Conservation (phyloP, 1,140 invertebrate species). For the Bathynomus jamesi region DNA sequence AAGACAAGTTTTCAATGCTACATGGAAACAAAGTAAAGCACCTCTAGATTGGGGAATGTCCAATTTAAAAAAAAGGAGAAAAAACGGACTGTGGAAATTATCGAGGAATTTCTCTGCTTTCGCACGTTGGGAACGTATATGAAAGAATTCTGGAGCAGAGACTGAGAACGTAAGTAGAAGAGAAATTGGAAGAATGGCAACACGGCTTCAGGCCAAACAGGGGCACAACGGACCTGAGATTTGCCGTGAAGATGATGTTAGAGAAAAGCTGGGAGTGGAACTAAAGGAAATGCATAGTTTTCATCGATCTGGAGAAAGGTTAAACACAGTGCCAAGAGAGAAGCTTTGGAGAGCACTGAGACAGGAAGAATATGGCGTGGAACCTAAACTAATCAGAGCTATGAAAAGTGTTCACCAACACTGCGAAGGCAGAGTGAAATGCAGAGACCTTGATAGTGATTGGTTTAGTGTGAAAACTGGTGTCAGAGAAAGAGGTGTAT, state of each 20-base stretch:
- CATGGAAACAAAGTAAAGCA: background rate
- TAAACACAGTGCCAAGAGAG: no score
- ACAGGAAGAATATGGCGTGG: no score
- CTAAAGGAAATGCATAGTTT: no score
- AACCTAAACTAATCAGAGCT: no score
- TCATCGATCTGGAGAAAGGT: no score
- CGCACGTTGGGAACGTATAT: background rate
- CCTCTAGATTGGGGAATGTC: background rate
- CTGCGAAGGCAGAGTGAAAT: no score
- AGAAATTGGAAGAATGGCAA: background rate
- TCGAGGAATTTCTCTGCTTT: background rate
- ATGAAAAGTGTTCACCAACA: no score
- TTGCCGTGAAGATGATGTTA: background rate
- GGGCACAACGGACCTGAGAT: background rate
- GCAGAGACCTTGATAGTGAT: no score
- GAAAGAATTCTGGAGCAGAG: background rate
- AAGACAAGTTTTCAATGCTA: background rate
- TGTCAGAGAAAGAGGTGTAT: no score
- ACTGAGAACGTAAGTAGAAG: background rate
- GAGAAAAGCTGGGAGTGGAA: no score
- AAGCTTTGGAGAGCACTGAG: no score
- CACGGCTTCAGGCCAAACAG: background rate
- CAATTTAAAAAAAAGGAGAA: background rate
- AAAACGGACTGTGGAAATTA: background rate
- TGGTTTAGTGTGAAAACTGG: no score